These are phyloP conservation scores for Apotomis betuletana DNA, from an alignment of 2,888 invertebrate species.

Conservation along the genomic window DNA sequence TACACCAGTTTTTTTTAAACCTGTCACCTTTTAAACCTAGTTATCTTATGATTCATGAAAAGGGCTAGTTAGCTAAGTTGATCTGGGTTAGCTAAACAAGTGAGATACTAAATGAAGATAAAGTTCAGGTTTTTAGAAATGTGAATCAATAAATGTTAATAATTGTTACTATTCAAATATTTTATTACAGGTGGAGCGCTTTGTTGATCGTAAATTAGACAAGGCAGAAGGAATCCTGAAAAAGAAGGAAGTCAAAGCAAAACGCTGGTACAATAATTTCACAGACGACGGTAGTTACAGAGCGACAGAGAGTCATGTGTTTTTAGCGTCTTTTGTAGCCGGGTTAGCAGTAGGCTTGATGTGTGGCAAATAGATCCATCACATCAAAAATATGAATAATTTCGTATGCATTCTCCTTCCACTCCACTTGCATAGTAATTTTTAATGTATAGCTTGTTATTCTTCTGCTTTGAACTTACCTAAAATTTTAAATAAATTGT, in stretches of 20 bases:
- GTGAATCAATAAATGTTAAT: not conserved
- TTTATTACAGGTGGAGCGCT: slow-evolving; percentile 88
- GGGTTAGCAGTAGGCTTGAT: slow-evolving; percentile 89
- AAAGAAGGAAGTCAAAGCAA: slow-evolving; percentile 87
- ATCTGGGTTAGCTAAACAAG: too few species aligned
- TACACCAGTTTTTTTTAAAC: too few species aligned
- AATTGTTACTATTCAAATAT: slow-evolving; percentile 2
- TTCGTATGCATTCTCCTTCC: slow-evolving; percentile 16
- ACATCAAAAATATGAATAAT: slow-evolving; percentile 8
- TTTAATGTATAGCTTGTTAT: slow-evolving; percentile 12
- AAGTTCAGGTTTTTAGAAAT: too few species aligned
- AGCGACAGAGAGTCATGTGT: slow-evolving; percentile 90
- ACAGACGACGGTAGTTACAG: slow-evolving; percentile 86
- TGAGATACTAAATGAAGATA: too few species aligned
- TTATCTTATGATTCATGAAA: too few species aligned
- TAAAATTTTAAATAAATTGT: not conserved
- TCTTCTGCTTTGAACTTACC: slow-evolving; percentile 13
- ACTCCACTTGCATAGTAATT: slow-evolving; percentile 23
- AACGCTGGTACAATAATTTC: slow-evolving; percentile 89
- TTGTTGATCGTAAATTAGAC: slow-evolving; percentile 91
- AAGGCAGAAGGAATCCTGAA: slow-evolving; percentile 90
- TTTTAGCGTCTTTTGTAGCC: slow-evolving; percentile 90
- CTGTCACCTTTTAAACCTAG: too few species aligned
- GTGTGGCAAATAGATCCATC: slow-evolving; percentile 70
- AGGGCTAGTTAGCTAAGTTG: too few species aligned